Evolutionary conservation across 2,888 invertebrate genomes (phyloP), one percentile per base, ranked within the genome.

Genomic region (Heliconius ismenius): DNA sequence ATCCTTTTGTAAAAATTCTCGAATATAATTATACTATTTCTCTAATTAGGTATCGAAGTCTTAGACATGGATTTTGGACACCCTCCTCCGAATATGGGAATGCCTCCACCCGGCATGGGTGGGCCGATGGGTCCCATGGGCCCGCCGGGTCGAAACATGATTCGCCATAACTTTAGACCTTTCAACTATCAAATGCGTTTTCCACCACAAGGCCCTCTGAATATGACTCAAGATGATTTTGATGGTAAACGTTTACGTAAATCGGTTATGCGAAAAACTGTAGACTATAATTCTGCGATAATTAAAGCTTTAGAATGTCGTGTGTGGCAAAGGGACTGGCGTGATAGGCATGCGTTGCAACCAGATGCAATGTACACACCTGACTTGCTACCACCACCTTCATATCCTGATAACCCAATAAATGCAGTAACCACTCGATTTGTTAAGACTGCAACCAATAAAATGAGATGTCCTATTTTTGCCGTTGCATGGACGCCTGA

Each of bases 401-500:
- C 97, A 83, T 98, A 98, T 88, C 96, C 97, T 73, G 98, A 99
- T 88, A 98, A 98, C 91, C 98, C 99, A 6, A 98, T 98, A 83
- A 99, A 99, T 94, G 98, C 99, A 82, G 98, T 98, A 21, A 98
- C 98, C 7, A 97, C 97, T 65, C 93, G 98, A 86, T 99, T 99
- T 92, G 99, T 99, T 11, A 97, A 99, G 92, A 98, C 99, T n/a
- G 99, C 99, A 13, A 99, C 99, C 76, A 99, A 99, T 92, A 99
- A 99, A 95, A 98, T 99, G 97, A 96, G 99, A 83, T 99, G 99
- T 94, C 99, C 99, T 0, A 99, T 99, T 85, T 99, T 99, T 90
- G 98, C 98, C 85, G 97, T 99, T 88, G 98, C 98, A 21, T 99
- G 99, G 99, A 99, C 99, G 10, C 99, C 99, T 0, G 99, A 99